These are phyloP conservation scores for Eunapius fragilis DNA, from an alignment of 37 sponge, comb jelly and placozoan genomes.

Conservation along the genomic window DNA sequence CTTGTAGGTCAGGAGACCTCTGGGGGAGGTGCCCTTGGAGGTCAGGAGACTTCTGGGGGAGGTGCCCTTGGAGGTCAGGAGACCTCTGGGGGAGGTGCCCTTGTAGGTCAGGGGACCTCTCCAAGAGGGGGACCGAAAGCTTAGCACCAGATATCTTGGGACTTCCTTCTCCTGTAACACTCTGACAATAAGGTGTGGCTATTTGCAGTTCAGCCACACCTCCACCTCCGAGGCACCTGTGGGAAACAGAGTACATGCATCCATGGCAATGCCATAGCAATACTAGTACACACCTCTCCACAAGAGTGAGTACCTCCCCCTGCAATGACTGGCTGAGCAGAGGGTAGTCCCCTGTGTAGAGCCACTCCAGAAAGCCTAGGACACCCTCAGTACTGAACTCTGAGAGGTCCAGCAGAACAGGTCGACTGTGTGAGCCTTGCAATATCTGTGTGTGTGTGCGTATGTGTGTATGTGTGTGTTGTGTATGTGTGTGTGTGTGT, in stretches of 20 bases:
- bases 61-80: neutral
- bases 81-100: neutral
- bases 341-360: constrained; percentile 54
- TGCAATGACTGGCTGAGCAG: neutral
- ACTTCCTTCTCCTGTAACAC: neutral
- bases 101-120: neutral
- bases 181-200: neutral
- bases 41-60: no score
- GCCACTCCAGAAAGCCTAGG: constrained; percentile 32
- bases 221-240: neutral
- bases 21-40: no score
- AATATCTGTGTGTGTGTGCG: neutral
- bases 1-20: no score
- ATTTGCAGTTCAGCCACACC: neutral
- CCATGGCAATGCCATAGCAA: neutral
- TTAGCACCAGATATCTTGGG: neutral
- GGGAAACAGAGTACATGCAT: no score
- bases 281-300: neutral
- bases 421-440: neutral
- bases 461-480: neutral
- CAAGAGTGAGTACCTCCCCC: neutral
- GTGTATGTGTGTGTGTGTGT: neutral
- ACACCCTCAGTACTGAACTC: constrained; percentile 17
- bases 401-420: constrained; percentile 20
- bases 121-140: neutral